Conservation (phyloP, 2,888 invertebrate species). For the Trichopria drosophilae region DNA sequence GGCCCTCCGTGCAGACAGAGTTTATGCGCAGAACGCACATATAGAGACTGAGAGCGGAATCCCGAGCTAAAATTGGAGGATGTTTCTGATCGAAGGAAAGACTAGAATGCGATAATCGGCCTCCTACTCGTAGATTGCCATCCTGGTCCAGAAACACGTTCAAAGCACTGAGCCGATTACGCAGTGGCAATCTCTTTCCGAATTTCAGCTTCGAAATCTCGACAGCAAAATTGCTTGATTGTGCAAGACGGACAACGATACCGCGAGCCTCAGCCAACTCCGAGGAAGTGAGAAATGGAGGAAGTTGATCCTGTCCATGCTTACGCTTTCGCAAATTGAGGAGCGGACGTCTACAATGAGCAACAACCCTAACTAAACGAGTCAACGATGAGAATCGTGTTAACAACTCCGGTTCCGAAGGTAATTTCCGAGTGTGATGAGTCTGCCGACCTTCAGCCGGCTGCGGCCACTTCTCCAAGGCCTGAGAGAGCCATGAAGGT, state of each 20-base stretch:
- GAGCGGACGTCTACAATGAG: constrained; percentile 10
- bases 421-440: neutral
- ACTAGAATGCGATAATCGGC: neutral
- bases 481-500: constrained; percentile 5
- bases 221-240: neutral
- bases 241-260: constrained; percentile 1
- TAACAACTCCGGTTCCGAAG: neutral
- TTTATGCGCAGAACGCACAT: too few relatives aligned
- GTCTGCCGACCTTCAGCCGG: neutral
- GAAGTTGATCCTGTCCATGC: constrained; percentile 1
- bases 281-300: neutral
- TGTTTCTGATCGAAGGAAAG: neutral
- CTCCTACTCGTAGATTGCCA: constrained; percentile 11
- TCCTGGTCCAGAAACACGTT: too few relatives aligned
- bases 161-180: neutral
- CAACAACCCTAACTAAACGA: constrained; percentile 5
- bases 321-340: constrained; percentile 1
- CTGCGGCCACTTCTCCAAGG: neutral
- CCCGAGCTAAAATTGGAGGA: constrained; percentile 1
- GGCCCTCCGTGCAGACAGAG: too few relatives aligned
- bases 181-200: neutral
- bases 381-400: neutral
- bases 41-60: neutral
- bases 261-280: constrained; percentile 1
- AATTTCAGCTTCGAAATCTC: neutral